These are phyloP conservation scores for Pemphredon lugubris DNA, from an alignment of 2,888 invertebrate genomes.

Conservation along the genomic window DNA sequence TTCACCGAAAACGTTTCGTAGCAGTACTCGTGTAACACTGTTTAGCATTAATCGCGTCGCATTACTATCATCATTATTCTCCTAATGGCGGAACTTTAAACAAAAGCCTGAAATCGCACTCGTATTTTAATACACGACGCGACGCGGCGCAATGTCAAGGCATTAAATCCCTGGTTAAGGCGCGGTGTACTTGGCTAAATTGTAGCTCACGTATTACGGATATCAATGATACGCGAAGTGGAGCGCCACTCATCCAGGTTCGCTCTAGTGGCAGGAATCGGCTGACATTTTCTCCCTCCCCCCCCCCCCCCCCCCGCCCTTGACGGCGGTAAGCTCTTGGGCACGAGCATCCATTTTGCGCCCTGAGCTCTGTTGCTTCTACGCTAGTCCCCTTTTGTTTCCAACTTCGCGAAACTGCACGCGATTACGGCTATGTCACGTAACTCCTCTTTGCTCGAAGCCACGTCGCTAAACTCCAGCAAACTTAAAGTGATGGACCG, in stretches of 20 bases:
- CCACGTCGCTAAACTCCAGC: conserved; percentile 55
- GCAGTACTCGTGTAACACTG: conserved; percentile 17
- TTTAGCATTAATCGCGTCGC: conserved; percentile 48
- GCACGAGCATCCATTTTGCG: conserved; percentile 43
- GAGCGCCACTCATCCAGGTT: no score
- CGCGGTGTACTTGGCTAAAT: neutral
- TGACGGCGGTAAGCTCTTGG: conserved; percentile 27
- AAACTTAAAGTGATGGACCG: conserved; percentile 53
- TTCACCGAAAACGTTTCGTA: conserved; percentile 19
- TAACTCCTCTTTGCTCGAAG: conserved; percentile 59
- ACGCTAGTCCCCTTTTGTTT: conserved; percentile 56
- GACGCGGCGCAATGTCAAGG: neutral
- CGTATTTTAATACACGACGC: conserved; percentile 23
- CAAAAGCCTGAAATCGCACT: conserved; percentile 26
- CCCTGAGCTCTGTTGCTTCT: conserved; percentile 30
- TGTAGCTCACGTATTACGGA: neutral
- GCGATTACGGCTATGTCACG: conserved; percentile 71
- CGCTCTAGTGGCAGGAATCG: conserved; percentile 3
- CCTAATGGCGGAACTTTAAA: conserved; percentile 16
- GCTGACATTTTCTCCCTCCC: conserved; percentile 29
- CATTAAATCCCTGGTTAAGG: neutral
- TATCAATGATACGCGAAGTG: neutral
- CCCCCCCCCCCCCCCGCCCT: no score
- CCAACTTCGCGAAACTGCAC: conserved; percentile 64
- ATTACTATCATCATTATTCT: conserved; percentile 48